Evolutionary conservation across 2,113 vertebrate genomes (phyloP).

Genomic region (Prinia subflava): DNA sequence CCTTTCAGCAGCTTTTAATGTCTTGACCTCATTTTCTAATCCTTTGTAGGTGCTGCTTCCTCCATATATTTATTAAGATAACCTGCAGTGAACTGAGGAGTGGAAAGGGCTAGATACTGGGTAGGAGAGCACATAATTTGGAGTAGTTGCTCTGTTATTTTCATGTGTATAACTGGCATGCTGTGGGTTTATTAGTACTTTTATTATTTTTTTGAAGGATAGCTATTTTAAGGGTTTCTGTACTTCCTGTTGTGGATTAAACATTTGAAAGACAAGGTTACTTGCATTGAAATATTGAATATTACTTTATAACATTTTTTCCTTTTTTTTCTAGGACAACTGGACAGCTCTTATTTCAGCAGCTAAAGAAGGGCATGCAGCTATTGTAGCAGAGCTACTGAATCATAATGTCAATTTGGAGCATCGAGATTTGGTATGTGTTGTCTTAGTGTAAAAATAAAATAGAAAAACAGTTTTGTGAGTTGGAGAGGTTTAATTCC

Average conservation of each 20-base stretch:
- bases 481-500: not conserved
- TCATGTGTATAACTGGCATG: not conserved
- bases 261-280: not conserved
- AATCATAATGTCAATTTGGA: slow-evolving; percentile 86
- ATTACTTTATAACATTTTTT: not conserved
- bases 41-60: not conserved
- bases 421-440: slow-evolving; percentile 92
- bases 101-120: not conserved
- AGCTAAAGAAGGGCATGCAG: slow-evolving; percentile 90
- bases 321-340: slow-evolving; percentile 82
- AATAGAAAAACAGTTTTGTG: not conserved
- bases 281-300: not conserved
- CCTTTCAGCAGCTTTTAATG: not conserved
- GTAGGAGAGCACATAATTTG: not conserved
- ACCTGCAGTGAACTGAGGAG: not conserved
- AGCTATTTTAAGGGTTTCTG: not conserved
- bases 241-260: not conserved
- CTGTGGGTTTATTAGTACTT: not conserved
- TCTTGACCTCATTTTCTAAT: not conserved
- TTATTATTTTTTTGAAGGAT: not conserved
- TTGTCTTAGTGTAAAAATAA: not conserved
- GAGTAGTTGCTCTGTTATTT: not conserved
- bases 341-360: slow-evolving; percentile 97
- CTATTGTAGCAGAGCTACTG: slow-evolving; percentile 87
- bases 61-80: not conserved